phyloP scores from a whole-genome alignment of 2,113 vertebrate genomes.

The Taurulus bubalis region DNA sequence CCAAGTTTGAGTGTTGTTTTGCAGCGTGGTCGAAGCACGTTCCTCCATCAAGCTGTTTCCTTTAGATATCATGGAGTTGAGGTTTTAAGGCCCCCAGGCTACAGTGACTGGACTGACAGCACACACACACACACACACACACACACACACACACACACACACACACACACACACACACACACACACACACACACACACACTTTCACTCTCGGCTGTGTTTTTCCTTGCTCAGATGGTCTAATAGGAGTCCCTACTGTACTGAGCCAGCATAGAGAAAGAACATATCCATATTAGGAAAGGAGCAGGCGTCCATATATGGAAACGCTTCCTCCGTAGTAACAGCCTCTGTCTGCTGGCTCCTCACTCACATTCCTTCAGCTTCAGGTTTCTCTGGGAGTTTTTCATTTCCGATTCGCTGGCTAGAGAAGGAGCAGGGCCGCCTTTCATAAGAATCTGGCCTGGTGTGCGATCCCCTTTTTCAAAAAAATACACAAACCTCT shows the following conservation, averaged over 20 bases:
- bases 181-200: slow-evolving; percentile 32
- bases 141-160: slow-evolving; percentile 34
- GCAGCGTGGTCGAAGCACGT: slow-evolving; percentile 42
- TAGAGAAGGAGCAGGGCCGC: slow-evolving; percentile 86
- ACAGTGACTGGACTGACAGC: slow-evolving; percentile 70
- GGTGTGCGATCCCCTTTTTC: slow-evolving; percentile 87
- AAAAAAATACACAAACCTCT: slow-evolving; percentile 92
- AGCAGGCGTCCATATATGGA: slow-evolving; percentile 91
- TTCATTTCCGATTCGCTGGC: slow-evolving; percentile 96
- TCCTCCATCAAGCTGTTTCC: slow-evolving; percentile 69
- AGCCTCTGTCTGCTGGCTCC: slow-evolving; percentile 90
- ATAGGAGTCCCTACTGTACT: slow-evolving; percentile 75
- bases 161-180: slow-evolving; percentile 29
- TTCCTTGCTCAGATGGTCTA: slow-evolving; percentile 42
- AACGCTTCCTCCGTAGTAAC: slow-evolving; percentile 91
- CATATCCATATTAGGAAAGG: slow-evolving; percentile 79
- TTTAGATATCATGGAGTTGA: slow-evolving; percentile 60
- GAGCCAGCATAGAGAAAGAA: slow-evolving; percentile 70
- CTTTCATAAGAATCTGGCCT: slow-evolving; percentile 86
- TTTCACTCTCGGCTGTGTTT: slow-evolving; percentile 56
- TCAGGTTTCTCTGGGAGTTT: slow-evolving; percentile 90
- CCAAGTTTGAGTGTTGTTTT: slow-evolving; percentile 48
- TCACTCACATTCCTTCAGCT: slow-evolving; percentile 88
- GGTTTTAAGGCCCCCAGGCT: slow-evolving; percentile 52
- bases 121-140: slow-evolving; percentile 16